A percentile compares a stretch with the other conserved stretches of the same genome.
These are phyloP conservation scores for Sebastes kiyomatsui DNA, from an alignment of 2,797 vertebrate genomes.

Conservation along the genomic window DNA sequence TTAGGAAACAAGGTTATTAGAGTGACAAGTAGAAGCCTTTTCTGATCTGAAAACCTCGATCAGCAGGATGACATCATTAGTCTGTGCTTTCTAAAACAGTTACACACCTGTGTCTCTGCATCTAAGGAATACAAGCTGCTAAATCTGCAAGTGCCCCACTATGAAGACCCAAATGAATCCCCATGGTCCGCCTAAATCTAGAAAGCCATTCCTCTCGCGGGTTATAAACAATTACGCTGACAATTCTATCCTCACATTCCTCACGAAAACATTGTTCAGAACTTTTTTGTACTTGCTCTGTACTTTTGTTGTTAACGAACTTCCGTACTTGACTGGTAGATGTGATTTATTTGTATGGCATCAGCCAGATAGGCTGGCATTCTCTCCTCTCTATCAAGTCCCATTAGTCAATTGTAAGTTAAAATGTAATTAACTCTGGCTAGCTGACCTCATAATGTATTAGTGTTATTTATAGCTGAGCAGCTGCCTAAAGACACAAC, in stretches of 20 bases:
- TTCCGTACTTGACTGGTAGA: neutral
- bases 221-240: neutral
- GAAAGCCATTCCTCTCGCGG: neutral
- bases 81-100: neutral
- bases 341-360: neutral
- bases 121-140: neutral
- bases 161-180: neutral
- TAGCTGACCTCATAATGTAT: conserved; percentile 6
- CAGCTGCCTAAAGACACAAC: conserved; percentile 14
- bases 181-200: neutral
- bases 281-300: neutral
- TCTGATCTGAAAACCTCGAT: neutral
- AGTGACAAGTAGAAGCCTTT: neutral
- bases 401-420: neutral
- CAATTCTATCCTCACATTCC: neutral
- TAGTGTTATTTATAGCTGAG: neutral
- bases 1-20: neutral
- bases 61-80: neutral
- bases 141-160: neutral
- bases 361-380: neutral
- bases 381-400: neutral
- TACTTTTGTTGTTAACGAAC: neutral
- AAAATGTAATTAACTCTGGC: conserved; percentile 1
- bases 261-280: neutral
- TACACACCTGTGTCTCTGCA: neutral